Evolutionary conservation across 2,888 invertebrate genomes (phyloP).

Genomic region (Entomobrya multifasciata): DNA sequence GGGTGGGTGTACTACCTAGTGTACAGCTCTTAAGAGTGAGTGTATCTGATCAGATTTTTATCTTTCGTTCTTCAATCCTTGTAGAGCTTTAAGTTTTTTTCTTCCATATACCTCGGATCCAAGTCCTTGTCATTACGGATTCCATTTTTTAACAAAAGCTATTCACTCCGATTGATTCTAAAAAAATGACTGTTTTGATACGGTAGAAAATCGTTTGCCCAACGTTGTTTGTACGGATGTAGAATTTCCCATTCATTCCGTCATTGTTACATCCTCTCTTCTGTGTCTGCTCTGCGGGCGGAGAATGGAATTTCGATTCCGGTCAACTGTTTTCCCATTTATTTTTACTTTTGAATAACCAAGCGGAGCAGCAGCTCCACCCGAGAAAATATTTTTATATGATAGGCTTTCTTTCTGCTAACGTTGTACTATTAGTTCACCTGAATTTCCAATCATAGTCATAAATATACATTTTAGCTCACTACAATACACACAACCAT

Average conservation of each 20-base stretch:
- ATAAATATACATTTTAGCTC: constrained; percentile 48
- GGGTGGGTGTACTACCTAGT: no score
- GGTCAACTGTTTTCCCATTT: constrained; percentile 50
- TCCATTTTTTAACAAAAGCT: constrained; percentile 42
- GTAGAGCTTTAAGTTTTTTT: constrained; percentile 1
- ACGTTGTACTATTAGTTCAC: constrained; percentile 53
- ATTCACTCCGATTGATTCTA: constrained; percentile 37
- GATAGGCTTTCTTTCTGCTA: constrained; percentile 17
- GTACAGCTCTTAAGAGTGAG: neutral
- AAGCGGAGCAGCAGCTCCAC: neutral
- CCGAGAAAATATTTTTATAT: constrained; percentile 19
- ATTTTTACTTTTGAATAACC: constrained; percentile 12
- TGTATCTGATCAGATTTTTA: constrained; percentile 30
- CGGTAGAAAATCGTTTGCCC: constrained; percentile 20
- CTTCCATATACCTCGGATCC: constrained; percentile 2
- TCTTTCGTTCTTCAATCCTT: neutral
- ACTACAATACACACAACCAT: neutral
- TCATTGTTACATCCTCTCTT: constrained; percentile 18
- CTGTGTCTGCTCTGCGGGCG: constrained; percentile 2
- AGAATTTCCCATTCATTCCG: constrained; percentile 19
- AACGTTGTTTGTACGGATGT: constrained; percentile 30
- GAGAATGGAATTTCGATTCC: constrained; percentile 42
- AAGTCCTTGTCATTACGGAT: constrained; percentile 44
- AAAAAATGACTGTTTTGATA: constrained; percentile 33
- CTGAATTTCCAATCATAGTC: constrained; percentile 63